Percentiles rank a stretch among this genome's conserved stretches.
These are phyloP conservation scores for Forbesichthys papilliferus DNA, from an alignment of 2,113 vertebrate genomes.

Conservation along the genomic window DNA sequence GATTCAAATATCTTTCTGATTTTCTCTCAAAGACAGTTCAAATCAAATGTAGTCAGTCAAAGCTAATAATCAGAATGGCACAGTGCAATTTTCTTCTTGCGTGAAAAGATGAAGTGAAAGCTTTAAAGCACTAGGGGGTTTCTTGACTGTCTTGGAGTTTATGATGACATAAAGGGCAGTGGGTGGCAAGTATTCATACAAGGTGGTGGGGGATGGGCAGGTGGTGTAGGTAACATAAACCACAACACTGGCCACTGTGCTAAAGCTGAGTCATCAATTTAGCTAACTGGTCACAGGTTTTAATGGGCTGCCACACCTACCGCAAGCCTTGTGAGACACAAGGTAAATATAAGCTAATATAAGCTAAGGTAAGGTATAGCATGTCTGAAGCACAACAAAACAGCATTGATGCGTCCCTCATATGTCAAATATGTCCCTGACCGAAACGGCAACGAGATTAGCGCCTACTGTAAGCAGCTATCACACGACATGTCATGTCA, in stretches of 20 bases:
- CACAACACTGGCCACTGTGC: conserved; percentile 14
- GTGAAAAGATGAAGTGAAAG: background rate
- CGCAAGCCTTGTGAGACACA: background rate
- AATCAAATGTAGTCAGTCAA: conserved; percentile 19
- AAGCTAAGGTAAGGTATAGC: background rate
- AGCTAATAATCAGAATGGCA: conserved; percentile 15
- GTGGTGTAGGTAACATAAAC: conserved; percentile 15
- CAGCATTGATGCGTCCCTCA: background rate
- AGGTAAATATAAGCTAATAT: too few relatives aligned
- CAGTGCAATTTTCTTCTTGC: background rate
- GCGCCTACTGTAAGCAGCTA: conserved; percentile 1
- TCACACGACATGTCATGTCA: conserved; percentile 28
- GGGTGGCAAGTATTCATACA: conserved; percentile 20
- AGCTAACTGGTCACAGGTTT: background rate
- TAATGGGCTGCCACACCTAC: background rate
- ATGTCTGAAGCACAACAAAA: conserved; percentile 1
- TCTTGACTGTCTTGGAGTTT: background rate
- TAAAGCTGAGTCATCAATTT: conserved; percentile 26
- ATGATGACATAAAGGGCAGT: conserved; percentile 1
- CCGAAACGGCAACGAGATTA: background rate
- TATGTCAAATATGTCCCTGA: conserved; percentile 6
- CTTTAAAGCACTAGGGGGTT: background rate
- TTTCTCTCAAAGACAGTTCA: conserved; percentile 15
- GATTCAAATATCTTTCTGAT: conserved; percentile 4
- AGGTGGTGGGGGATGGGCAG: background rate